Conservation (phyloP, 2,888 invertebrate species). For the Odontothrips loti region DNA sequence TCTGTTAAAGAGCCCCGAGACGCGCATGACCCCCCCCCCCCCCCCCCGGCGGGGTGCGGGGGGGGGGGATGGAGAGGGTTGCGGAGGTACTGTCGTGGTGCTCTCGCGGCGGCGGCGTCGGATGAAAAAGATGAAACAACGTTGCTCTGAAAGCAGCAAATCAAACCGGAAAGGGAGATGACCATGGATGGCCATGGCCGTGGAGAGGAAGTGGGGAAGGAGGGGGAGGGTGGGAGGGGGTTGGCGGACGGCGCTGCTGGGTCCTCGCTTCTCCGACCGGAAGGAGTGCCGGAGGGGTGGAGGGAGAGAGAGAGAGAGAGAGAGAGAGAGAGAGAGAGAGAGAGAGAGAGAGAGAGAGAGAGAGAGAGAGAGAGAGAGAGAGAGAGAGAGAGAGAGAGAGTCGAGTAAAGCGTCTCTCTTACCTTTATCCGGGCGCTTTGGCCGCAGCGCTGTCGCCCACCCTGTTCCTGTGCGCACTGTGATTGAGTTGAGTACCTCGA, state of each 20-base stretch:
- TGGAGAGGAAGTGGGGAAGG: no score
- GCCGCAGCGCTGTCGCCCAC: not conserved
- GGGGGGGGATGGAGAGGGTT: not conserved
- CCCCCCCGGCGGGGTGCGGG: not conserved
- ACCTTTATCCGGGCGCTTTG: slow-evolving; percentile 1
- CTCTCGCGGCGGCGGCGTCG: not conserved
- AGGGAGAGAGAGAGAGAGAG: no score
- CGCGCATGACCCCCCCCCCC: not conserved
- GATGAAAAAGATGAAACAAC: not conserved
- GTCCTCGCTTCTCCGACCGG: not conserved
- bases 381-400: no score
- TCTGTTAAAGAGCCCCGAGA: slow-evolving; percentile 17
- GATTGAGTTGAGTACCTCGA: slow-evolving; percentile 11
- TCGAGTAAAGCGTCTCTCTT: not conserved
- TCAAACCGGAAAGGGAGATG: slow-evolving; percentile 7
- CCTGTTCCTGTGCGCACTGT: not conserved
- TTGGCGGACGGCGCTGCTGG: not conserved
- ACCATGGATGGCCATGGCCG: not conserved
- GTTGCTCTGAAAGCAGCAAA: not conserved
- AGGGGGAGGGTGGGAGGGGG: no score
- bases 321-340: no score
- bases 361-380: no score
- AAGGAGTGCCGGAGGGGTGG: not conserved
- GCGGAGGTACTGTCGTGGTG: not conserved
- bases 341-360: no score